Base-by-base conservation (phyloP, 1,140 invertebrate genomes). In the Oscheius sp. region DNA sequence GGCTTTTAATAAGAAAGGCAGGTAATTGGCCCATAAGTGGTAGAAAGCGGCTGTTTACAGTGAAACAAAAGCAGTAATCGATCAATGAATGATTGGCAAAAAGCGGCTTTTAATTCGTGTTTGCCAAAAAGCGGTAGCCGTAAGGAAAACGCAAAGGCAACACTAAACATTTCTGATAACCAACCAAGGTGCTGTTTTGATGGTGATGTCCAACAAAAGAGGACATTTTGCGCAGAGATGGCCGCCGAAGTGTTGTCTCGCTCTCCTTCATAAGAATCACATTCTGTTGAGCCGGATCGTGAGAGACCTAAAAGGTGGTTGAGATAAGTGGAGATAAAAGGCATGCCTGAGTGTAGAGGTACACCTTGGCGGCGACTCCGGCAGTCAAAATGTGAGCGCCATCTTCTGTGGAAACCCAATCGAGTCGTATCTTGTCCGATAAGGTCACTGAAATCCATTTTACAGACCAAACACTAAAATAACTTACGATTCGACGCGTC, bases 361-460 rank as follows among this genome's bases (percentile, higher is more conserved):
- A 80, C 58, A 88, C 85, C 85, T 96, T 94, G 61, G 93, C 93
- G 1, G 94, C 94, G 58, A 98, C 92, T 0, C 91, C 94, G 0
- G 98, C 93, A 0, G 96, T 98, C 4, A 99, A 86, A 78, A 99
- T 94, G 86, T 99, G 95, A 0, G 93, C 94, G 1, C 96, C 96
- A 86, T 99, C 95, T 84, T 99, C 95, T 77, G 95, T 95, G 0
- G 95, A 97, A 2, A 97, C 95, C 96, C 96, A 99, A 86, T 98
- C 96, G 34, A 99, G 49, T 7, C 81, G 76, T 18, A 84, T 79
- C 38, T 68, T 61, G 46, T 74, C 59, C n/a, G 45, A 29, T 10
- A 74, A 26, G n/a, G 49, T 63, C 38, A 72, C 69, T 72, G 68
- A 38, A 71, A 45, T 42, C 18, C 15, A 13, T 15, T 20, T 20